Evolutionary conservation across 2,888 invertebrate species (phyloP).

Genomic region (Incurvaria masculella): DNA sequence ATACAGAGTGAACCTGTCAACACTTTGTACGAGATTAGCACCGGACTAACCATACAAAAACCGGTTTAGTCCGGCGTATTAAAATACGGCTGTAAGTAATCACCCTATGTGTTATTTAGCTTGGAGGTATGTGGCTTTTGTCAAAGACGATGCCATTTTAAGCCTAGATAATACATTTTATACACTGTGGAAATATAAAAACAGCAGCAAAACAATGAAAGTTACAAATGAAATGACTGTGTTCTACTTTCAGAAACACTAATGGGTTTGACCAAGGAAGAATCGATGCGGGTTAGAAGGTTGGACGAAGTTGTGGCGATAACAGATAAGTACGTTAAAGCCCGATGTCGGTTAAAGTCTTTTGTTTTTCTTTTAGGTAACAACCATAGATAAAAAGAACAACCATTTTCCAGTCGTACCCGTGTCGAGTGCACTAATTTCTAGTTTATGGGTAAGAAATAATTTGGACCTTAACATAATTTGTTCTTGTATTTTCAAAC

Average conservation of each 20-base stretch:
- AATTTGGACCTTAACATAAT: background rate
- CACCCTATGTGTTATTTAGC: no score
- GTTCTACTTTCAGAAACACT: conserved; percentile 32
- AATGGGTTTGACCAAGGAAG: conserved; percentile 36
- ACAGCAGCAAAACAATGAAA: background rate
- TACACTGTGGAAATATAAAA: background rate
- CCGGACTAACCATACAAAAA: no score
- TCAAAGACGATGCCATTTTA: no score
- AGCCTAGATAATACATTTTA: background rate
- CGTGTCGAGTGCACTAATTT: no score
- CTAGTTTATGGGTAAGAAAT: background rate
- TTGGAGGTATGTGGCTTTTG: no score
- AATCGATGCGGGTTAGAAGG: conserved; percentile 23
- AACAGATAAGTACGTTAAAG: conserved; percentile 26
- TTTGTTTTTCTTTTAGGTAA: background rate
- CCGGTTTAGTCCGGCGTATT: no score
- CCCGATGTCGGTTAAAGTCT: background rate
- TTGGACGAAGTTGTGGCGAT: conserved; percentile 26
- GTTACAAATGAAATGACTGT: background rate
- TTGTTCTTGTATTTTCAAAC: background rate
- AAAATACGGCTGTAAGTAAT: no score
- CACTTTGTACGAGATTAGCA: no score
- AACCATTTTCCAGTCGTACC: no score
- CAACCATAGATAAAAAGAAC: background rate
- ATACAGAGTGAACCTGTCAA: no score